These are phyloP conservation scores for Drosophila borealis DNA, from an alignment of 2,888 invertebrate genomes.

Conservation along the genomic window DNA sequence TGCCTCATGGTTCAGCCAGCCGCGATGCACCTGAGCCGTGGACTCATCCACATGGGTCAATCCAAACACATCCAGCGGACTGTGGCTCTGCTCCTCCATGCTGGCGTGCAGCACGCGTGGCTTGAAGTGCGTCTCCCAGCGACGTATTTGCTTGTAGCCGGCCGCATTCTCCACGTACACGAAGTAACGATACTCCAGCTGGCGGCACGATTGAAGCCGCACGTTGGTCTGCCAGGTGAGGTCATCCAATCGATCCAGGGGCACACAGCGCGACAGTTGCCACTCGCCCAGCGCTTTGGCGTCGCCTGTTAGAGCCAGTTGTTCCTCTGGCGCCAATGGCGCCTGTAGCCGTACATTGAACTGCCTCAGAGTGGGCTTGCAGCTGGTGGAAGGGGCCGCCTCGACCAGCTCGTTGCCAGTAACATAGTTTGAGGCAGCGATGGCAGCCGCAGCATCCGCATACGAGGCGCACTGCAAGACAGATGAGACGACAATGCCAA, in stretches of 20 bases:
- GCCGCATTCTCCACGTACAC: constrained; percentile 77
- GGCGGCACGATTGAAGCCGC: constrained; percentile 87
- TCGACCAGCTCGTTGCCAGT: constrained; percentile 60
- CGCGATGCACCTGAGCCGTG: constrained; percentile 87
- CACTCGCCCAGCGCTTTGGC: constrained; percentile 90
- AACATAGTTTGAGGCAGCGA: constrained; percentile 42
- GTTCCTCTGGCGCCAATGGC: constrained; percentile 87
- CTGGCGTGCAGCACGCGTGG: constrained; percentile 69
- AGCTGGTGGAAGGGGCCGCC: constrained; percentile 31
- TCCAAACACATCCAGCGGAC: constrained; percentile 60
- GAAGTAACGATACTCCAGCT: constrained; percentile 81
- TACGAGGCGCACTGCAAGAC: constrained; percentile 76
- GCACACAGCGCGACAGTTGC: constrained; percentile 87
- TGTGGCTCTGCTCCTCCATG: constrained; percentile 45
- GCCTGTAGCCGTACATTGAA: constrained; percentile 84
- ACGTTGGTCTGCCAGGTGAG: constrained; percentile 88
- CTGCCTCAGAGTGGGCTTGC: constrained; percentile 63
- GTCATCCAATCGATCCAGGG: constrained; percentile 71
- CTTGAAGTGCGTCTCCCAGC: constrained; percentile 86
- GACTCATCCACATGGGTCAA: constrained; percentile 33
- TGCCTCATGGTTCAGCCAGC: constrained; percentile 92
- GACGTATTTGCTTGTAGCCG: constrained; percentile 82
- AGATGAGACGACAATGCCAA: constrained; percentile 43
- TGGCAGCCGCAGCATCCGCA: constrained; percentile 59
- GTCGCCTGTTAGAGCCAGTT: constrained; percentile 90